phyloP scores from a whole-genome alignment of 2,888 invertebrate genomes.

The Drosophila conformis region DNA sequence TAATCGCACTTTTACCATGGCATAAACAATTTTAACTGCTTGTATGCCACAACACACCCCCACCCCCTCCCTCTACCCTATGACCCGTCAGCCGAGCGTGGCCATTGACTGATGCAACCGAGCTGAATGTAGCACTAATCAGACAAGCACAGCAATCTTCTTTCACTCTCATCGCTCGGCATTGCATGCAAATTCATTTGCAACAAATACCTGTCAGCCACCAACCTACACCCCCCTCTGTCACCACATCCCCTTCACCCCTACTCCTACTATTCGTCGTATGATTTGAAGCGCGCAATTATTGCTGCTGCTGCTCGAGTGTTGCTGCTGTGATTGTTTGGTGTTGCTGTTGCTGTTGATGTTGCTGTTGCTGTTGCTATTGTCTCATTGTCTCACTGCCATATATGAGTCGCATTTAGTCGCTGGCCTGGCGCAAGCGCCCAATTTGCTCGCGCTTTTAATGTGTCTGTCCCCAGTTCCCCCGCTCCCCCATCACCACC shows the following conservation, averaged over 20 bases:
- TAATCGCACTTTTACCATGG: background rate
- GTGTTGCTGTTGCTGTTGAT: constrained; percentile 35
- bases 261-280: constrained; percentile 31
- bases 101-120: constrained; percentile 45
- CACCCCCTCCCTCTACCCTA: background rate
- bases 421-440: constrained; percentile 29
- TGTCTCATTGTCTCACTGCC: constrained; percentile 60
- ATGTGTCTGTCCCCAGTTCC: background rate
- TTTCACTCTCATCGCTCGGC: constrained; percentile 1
- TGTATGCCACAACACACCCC: background rate
- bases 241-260: background rate
- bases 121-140: constrained; percentile 20
- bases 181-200: constrained; percentile 32
- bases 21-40: background rate
- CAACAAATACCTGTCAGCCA: constrained; percentile 9
- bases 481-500: background rate
- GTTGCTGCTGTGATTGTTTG: background rate
- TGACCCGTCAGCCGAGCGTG: background rate
- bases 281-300: constrained; percentile 73
- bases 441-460: constrained; percentile 46
- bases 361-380: constrained; percentile 26
- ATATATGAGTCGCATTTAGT: constrained; percentile 55
- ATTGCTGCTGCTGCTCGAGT: constrained; percentile 14
- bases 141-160: constrained; percentile 15
- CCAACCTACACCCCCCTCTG: background rate